Evolutionary conservation across 2,113 vertebrate species (phyloP), one percentile per base, ranked within the genome.

Genomic region (Centrocercus urophasianus): DNA sequence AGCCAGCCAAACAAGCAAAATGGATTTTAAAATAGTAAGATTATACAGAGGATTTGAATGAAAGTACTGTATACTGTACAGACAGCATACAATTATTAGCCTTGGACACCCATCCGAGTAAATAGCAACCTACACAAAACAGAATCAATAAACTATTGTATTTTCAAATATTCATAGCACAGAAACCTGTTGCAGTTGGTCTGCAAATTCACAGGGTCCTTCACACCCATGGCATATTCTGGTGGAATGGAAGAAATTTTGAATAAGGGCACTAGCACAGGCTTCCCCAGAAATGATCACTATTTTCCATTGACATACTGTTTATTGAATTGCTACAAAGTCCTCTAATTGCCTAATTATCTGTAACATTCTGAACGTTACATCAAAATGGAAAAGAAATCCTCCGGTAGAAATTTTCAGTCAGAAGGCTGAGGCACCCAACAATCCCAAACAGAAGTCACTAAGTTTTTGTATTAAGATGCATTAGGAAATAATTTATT

Each of bases 331-430:
- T 27, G 25, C 60, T 71, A 63, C 34, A 36, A 16, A 25, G 25
- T 43, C 64, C 13, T 88, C 52, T 38, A 93, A 72, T 81, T 77
- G 47, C 56, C 20, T 38, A 75, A 64, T 13, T 60, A 67, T 13
- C 85, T 34, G 34, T 30, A 89, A 42, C 17, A 88, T 76, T 92
- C 64, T 81, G 30, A 72, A 25, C 57, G 43, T 69, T 80, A 74
- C 89, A 87, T 19, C 9, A 42, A 88, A 91, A 93, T 18, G 70
- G 40, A 91, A 88, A 77, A 88, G 50, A 94, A 85, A 86, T 32
- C 30, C 40, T 8, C 16, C 40, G 40, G 63, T 69, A 90, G 32
- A 88, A 72, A 71, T 83, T 60, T 72, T 28, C 52, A 72, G 83
- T 72, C 38, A 5, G 6, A 77, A 90, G 34, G 56, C 50, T 67